A percentile compares a stretch with the other conserved stretches of the same genome.
Conservation (phyloP, 2,797 vertebrate genomes). For the Oophaga sylvatica region DNA sequence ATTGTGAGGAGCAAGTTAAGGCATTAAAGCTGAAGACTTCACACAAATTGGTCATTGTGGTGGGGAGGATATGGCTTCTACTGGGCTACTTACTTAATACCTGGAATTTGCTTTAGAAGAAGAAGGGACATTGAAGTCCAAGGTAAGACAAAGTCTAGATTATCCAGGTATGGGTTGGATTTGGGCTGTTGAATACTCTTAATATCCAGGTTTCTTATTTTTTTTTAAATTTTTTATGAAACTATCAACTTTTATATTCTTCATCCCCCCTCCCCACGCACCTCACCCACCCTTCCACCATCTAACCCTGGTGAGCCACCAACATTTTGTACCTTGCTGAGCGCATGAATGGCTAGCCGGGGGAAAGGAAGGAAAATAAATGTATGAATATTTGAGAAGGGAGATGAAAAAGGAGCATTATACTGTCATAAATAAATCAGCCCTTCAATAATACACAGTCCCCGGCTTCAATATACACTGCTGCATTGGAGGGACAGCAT, state of each 20-base stretch:
- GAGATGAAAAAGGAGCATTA: conserved; percentile 30
- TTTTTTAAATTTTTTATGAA: not conserved
- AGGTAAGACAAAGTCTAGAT: conserved; percentile 37
- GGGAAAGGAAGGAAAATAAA: not conserved
- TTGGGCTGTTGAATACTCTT: not conserved
- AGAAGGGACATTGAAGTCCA: conserved; percentile 46
- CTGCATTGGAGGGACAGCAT: conserved; percentile 1
- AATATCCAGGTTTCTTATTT: not conserved
- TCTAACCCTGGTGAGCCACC: not conserved
- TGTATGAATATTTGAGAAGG: conserved; percentile 39
- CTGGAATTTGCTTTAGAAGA: conserved; percentile 70
- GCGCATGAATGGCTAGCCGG: not conserved
- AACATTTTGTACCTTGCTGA: not conserved
- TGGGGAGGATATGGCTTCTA: conserved; percentile 19
- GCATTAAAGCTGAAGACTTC: conserved; percentile 20
- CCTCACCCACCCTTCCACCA: not conserved
- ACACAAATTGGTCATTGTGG: conserved; percentile 1
- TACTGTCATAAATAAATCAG: conserved; percentile 35
- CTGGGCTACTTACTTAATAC: conserved; percentile 35
- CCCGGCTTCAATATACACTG: conserved; percentile 24
- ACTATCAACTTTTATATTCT: not conserved
- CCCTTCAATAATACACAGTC: conserved; percentile 11
- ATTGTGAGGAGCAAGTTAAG: conserved; percentile 34
- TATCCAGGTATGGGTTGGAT: not conserved
- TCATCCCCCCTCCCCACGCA: not conserved